Conservation (phyloP, 37 sponge, comb jelly and placozoan species). For the Corticium candelabrum region DNA sequence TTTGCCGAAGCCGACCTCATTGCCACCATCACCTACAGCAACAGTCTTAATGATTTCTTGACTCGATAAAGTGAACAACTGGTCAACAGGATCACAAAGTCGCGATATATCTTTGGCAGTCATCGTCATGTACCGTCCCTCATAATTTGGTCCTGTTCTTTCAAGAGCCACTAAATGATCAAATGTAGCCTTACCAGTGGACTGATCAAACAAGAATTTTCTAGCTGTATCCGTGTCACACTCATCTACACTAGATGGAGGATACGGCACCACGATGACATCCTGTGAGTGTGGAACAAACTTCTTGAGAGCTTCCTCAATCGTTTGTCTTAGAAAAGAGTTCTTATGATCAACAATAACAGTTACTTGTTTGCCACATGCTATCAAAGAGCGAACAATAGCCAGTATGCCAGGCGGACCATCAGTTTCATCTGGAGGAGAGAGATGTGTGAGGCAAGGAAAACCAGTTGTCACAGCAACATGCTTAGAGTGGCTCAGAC, state of each 20-base stretch:
- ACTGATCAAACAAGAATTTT: not conserved
- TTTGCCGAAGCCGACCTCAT: slow-evolving; percentile 93
- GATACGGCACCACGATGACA: not conserved
- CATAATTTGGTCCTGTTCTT: slow-evolving; percentile 39
- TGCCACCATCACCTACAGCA: slow-evolving; percentile 89
- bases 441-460: slow-evolving; percentile 16
- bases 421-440: slow-evolving; percentile 26
- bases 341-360: not conserved
- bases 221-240: not conserved
- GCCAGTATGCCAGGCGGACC: slow-evolving; percentile 14
- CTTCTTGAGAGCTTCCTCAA: not conserved
- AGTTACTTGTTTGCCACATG: slow-evolving; percentile 6
- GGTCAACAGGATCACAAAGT: slow-evolving; percentile 48
- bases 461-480: slow-evolving; percentile 68
- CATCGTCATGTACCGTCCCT: slow-evolving; percentile 73
- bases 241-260: too few relatives aligned
- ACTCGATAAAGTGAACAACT: slow-evolving; percentile 32
- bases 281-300: not conserved
- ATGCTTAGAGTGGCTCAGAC: slow-evolving; percentile 42
- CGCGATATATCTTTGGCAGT: slow-evolving; percentile 38
- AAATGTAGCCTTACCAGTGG: slow-evolving; percentile 7
- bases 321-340: not conserved
- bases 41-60: slow-evolving; percentile 37
- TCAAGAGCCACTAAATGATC: slow-evolving; percentile 83
- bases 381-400: slow-evolving; percentile 8